Base-by-base conservation (phyloP, 92 coral and sea anemone species). In the Umimayanthus kanabou region DNA sequence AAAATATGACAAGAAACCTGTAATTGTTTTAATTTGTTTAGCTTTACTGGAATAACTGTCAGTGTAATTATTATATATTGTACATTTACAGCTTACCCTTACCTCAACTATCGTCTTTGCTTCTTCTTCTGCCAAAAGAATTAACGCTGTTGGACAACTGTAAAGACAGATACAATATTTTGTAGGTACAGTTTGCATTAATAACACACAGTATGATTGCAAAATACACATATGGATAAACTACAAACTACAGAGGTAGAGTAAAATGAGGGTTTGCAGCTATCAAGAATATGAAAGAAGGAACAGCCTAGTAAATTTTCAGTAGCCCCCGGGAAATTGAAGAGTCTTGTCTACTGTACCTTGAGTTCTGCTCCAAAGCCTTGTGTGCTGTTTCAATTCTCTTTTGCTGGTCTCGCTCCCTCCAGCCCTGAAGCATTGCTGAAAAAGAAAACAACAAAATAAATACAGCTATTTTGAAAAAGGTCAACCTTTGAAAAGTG, bases 381-480 rank as follows among this genome's bases (percentile, higher is more conserved):
- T 89, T 96, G 49, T 94, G 91, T 49, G 98, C 99, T 66, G 94
- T 93, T 75, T 95, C 89, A 73, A 95, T 93, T 81, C 99, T 88
- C 77, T 96, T 96, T 13, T 95, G 96, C 53, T 94, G 96, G 80
- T 94, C 96, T 76, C 99, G 85, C 94, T 96, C 99, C 82, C 99
- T 58, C 99, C 99, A 96, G 9, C 98, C 96, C 76, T 92, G 90
- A 64, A 96, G 82, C 99, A 96, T 96, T 22, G 93, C 98, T 96
- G 76, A 39, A 88, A 77, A 18, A 72, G 28, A 37, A 53, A 57
- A 87, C 77, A 85, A 25, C 14, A 28, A 73, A 76, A 2, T 37
- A 39, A 6, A 58, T 9, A 47, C 1, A 47, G 10, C 50, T 47
- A 47, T 47, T 47, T 47, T 11, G 10, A 47, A 47, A 47, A 5